Base-by-base conservation (phyloP, 2,113 vertebrate genomes). In the Furnarius figulus region DNA sequence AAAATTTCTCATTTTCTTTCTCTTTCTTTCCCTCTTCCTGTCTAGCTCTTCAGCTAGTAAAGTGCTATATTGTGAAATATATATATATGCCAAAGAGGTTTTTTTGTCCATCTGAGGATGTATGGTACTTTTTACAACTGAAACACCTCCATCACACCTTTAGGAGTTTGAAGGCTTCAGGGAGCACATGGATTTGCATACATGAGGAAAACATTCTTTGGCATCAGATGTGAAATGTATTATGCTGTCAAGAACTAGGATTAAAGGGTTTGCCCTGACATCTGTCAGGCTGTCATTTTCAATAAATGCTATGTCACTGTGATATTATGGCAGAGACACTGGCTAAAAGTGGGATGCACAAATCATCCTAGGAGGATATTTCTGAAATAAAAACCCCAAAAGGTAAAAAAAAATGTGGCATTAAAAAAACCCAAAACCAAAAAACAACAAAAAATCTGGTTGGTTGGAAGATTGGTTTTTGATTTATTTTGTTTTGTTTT, bases 241-340 rank as follows among this genome's bases (percentile, higher is more conserved):
- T 83, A 24, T 3, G 5, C 59, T 92, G 72, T 86, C 2, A 24
- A 79, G 83, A 94, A 39, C 59, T 59, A 46, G 63, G 72, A 86
- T 95, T 92, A 94, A 94, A 92, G 35, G 35, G 68, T 89, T 94
- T 96, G 63, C 72, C 63, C 59, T 96, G 39, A 79, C 79, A 89
- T 96, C 88, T 92, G 72, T 94, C 90, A 84, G 63, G 59, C 86
- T 96, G 92, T 94, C 92, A 90, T 93, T 93, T 96, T 88, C 79
- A 90, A 93, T 96, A 88, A 94, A 84, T 74, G 25, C 72, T 47
- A 1, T 92, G 72, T 93, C 79, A 85, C 10, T 2, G 72, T 80
- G 40, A 86, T 86, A 33, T 35, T 77, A 27, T 70, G 53, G 68
- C 28, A 83, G 37, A 70, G 55, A 35, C 20, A 25, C 9, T 83